Evolutionary conservation across 35 echinoderm and acorn worm species (phyloP), one percentile per base, ranked within the genome.

Genomic region (Diadema setosum): DNA sequence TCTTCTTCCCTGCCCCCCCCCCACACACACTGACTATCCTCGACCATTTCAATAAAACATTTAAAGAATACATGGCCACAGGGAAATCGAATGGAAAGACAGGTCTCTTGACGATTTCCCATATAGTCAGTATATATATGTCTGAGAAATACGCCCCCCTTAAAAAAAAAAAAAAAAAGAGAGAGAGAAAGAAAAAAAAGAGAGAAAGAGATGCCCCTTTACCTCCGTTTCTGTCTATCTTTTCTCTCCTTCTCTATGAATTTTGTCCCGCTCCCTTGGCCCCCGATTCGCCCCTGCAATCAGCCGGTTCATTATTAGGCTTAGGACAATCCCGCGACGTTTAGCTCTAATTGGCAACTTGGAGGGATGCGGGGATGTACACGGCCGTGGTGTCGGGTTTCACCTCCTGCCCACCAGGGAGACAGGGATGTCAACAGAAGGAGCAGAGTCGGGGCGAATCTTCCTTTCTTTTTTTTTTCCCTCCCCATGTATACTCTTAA

Each of bases 311-410:
- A 78, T 78, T 78, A 78, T 78, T 78, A 44, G 73, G 73, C 73
- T 78, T 78, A 42, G 73, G 73, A 78, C 73, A 78, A 78, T 78
- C 73, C 73, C 23, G 73, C 73, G 40, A 78, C 73, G 73, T 78
- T 78, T 78, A 78, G 39, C 73, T 78, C 73, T 78, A 78, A 78
- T 78, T 78, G 73, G 73, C 73, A 44, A 78, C 73, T 78, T 14
- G 73, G 37, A 78, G 73, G 73, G 73, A 78, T 78, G 73, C 35
- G 40, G 40, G 37, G 73, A 39, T 78, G 73, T 78, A 36, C 40
- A 78, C 73, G 40, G 73, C 40, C 73, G 34, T n/a, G 73, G 73
- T 78, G 9, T 78, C 73, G 40, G 40, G 40, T 78, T 78, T 78
- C 73, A 78, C 44, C 73, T 78, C 37, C 44, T 52, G 24, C 73